Base-by-base conservation (phyloP, 2,113 vertebrate species). In the Gymnarchus niloticus region DNA sequence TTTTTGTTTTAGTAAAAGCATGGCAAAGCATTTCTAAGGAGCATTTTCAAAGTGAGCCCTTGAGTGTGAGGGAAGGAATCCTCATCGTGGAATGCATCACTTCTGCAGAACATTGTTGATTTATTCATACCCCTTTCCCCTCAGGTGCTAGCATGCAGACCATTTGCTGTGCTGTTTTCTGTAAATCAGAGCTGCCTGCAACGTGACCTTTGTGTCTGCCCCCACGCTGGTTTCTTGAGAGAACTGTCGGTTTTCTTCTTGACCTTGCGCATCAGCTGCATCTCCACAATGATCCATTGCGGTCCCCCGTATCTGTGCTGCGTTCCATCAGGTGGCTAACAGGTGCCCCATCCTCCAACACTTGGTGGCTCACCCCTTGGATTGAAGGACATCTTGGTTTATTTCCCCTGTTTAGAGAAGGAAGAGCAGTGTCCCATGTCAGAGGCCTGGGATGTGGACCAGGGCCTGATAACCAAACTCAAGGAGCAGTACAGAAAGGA, bases 401-500 rank as follows among this genome's bases (percentile, higher is more conserved):
- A 89, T 96, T 95, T 96, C 93, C 92, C 95, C 93, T 95, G 90
- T 99, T 95, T 98, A 99, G 98, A 99, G 92, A 98, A 98, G 96
- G 97, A 99, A 95, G 98, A 99, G 94, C 95, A 97, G 90, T 96
- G 95, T 95, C 96, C 96, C 92, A 95, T 96, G 92, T 96, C 97
- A 92, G 98, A 99, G 96, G 96, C 97, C 90, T 99, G 98, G 98
- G 98, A 99, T 92, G 97, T 99, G 96, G 98, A 99, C 97, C 98
- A 98, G 96, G 96, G 97, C 95, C 94, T 99, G 95, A 99, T 99
- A 96, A 98, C 96, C 95, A 98, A 99, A 95, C 98, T 99, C 94
- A 99, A 99, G 97, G 98, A 99, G 93, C 97, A 99, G 94, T 99
- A 99, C 98, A 99, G 96, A 97, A 99, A 99, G 97, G 98, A 99